Evolutionary conservation across 1,140 invertebrate species (phyloP).

Genomic region (Leptinotarsa texana): DNA sequence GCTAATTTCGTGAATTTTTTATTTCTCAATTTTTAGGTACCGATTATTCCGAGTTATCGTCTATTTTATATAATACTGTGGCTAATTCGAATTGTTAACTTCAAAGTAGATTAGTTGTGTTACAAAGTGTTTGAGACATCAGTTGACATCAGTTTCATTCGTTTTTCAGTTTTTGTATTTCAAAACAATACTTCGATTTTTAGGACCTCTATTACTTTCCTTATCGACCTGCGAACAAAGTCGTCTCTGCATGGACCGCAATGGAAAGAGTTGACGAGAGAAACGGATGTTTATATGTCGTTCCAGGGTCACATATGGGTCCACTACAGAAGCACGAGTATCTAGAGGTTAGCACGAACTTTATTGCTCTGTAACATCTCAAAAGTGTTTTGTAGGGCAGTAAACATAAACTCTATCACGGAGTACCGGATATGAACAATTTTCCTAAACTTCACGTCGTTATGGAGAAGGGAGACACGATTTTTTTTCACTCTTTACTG

Average conservation of each 20-base stretch:
- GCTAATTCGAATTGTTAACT: too few relatives aligned
- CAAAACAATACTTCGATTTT: not conserved
- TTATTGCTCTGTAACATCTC: not conserved
- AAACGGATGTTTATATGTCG: slow-evolving; percentile 85
- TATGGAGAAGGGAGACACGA: slow-evolving; percentile 86
- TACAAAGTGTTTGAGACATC: too few relatives aligned
- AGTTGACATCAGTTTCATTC: too few relatives aligned
- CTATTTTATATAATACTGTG: too few relatives aligned
- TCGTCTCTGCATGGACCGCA: slow-evolving; percentile 89
- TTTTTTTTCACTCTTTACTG: slow-evolving; percentile 88
- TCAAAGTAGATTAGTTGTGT: too few relatives aligned
- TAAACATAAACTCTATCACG: slow-evolving; percentile 81
- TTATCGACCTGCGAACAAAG: slow-evolving; percentile 75
- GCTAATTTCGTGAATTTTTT: too few relatives aligned
- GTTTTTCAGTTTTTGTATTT: not conserved
- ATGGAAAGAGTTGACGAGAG: slow-evolving; percentile 75
- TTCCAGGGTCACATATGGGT: slow-evolving; percentile 76
- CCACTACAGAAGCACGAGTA: slow-evolving; percentile 73
- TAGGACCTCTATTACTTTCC: slow-evolving; percentile 88
- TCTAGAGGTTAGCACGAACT: slow-evolving; percentile 61
- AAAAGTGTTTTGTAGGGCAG: slow-evolving; percentile 55
- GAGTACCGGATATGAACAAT: slow-evolving; percentile 65
- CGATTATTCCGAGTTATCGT: too few relatives aligned
- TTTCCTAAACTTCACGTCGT: slow-evolving; percentile 64
- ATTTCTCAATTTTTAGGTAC: too few relatives aligned